These are phyloP conservation scores for Molossus alvarezi DNA, from an alignment of 2,797 vertebrate species.

Conservation along the genomic window DNA sequence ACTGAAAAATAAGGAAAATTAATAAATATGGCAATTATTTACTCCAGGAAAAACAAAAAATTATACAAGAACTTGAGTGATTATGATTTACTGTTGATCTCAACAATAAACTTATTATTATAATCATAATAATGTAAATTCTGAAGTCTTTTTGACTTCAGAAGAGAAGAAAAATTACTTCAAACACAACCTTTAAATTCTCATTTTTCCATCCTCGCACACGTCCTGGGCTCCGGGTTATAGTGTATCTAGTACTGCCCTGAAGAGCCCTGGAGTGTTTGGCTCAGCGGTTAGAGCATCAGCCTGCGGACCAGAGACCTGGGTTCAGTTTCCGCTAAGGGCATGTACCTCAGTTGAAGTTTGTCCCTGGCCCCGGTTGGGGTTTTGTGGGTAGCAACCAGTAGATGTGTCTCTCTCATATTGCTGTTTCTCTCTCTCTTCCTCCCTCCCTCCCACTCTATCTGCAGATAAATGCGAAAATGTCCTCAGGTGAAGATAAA, in stretches of 20 bases:
- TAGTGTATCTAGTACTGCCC: neutral
- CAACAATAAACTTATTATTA: neutral
- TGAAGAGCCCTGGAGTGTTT: neutral
- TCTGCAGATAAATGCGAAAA: too few species aligned
- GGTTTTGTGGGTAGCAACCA: too few species aligned
- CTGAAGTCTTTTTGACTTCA: neutral
- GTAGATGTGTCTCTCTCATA: too few species aligned
- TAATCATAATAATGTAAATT: neutral
- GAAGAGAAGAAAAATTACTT: neutral
- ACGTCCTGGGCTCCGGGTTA: neutral
- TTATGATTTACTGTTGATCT: slow-evolving; percentile 9
- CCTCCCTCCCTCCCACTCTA: too few species aligned
- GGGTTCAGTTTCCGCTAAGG: too few species aligned
- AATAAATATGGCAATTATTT: slow-evolving; percentile 17
- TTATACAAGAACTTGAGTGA: neutral
- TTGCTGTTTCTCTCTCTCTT: too few species aligned
- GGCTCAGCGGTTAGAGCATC: too few species aligned
- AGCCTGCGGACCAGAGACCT: too few species aligned
- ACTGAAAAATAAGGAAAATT: slow-evolving; percentile 47
- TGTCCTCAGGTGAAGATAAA: too few species aligned
- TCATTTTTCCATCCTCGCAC: neutral
- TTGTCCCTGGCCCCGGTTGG: too few species aligned
- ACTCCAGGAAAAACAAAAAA: slow-evolving; percentile 23
- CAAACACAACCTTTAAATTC: neutral
- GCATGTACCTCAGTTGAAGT: too few species aligned